Evolutionary conservation across 2,888 invertebrate species (phyloP).

Genomic region (Clusia tigrina): DNA sequence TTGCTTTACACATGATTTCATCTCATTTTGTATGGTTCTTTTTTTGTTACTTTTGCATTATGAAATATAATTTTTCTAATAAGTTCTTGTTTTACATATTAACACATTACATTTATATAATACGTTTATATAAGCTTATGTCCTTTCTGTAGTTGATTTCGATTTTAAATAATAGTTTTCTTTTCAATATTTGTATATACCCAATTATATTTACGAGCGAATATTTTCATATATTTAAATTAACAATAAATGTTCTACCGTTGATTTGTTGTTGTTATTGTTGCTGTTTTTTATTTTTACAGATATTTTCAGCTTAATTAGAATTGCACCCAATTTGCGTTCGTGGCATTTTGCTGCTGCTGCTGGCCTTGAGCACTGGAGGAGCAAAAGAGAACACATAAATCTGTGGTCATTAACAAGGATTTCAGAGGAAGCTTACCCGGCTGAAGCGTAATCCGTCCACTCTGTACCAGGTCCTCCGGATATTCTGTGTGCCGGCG

Average conservation of each 20-base stretch:
- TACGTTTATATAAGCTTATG: neutral
- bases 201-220: neutral
- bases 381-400: conserved; percentile 42
- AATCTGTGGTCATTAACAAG: neutral
- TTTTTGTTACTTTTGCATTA: neutral
- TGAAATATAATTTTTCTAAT: neutral
- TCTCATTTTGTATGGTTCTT: neutral
- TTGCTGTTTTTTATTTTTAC: neutral
- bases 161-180: neutral
- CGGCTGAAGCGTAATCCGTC: conserved; percentile 82
- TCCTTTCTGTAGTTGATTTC: neutral
- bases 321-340: conserved; percentile 65
- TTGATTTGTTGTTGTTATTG: neutral
- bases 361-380: conserved; percentile 47
- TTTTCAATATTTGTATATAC: neutral
- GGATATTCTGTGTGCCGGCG: conserved; percentile 75
- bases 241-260: neutral
- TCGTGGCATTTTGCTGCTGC: conserved; percentile 55
- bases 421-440: too few relatives aligned
- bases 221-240: neutral
- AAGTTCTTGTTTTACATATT: neutral
- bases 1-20: neutral
- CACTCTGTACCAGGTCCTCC: conserved; percentile 69
- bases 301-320: conserved; percentile 41
- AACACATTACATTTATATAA: neutral